These are phyloP conservation scores for Marasmarcha lunaedactyla DNA, from an alignment of 2,888 invertebrate species.

Conservation along the genomic window DNA sequence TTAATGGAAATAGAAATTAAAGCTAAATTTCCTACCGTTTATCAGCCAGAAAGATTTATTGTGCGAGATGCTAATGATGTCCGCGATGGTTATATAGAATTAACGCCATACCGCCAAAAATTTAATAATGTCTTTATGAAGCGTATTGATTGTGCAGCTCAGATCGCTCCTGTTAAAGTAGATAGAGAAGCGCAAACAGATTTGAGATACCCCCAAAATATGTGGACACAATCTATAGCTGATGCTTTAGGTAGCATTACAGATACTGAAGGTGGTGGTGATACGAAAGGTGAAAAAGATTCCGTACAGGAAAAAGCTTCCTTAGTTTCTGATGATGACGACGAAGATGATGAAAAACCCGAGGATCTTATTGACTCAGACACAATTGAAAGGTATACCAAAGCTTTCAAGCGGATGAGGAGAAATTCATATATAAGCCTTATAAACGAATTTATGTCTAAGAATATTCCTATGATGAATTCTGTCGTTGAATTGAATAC, in stretches of 20 bases:
- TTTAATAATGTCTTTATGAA: conserved; percentile 68
- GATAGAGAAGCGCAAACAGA: conserved; percentile 74
- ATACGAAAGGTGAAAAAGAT: conserved; percentile 23
- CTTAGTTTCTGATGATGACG: conserved; percentile 11
- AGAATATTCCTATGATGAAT: conserved; percentile 33
- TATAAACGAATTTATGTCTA: conserved; percentile 35
- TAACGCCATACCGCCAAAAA: conserved; percentile 68
- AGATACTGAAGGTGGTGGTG: conserved; percentile 35
- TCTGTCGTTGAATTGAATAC: conserved; percentile 53
- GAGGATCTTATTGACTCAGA: conserved; percentile 22
- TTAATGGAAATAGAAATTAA: conserved; percentile 77
- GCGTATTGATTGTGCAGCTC: conserved; percentile 69
- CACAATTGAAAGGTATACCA: conserved; percentile 32
- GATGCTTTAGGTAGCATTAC: conserved; percentile 35
- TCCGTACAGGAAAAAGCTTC: not conserved
- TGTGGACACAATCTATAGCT: conserved; percentile 75
- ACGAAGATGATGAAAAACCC: conserved; percentile 16
- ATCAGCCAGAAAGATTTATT: conserved; percentile 53
- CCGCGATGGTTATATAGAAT: conserved; percentile 77
- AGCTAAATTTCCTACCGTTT: conserved; percentile 68
- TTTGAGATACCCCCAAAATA: conserved; percentile 75
- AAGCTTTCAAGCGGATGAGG: conserved; percentile 38
- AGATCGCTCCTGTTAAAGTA: conserved; percentile 63
- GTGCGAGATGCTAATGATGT: conserved; percentile 67
- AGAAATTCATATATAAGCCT: conserved; percentile 44